Evolutionary conservation across 2,113 vertebrate species (phyloP).

Genomic region (Crypturellus undulatus): DNA sequence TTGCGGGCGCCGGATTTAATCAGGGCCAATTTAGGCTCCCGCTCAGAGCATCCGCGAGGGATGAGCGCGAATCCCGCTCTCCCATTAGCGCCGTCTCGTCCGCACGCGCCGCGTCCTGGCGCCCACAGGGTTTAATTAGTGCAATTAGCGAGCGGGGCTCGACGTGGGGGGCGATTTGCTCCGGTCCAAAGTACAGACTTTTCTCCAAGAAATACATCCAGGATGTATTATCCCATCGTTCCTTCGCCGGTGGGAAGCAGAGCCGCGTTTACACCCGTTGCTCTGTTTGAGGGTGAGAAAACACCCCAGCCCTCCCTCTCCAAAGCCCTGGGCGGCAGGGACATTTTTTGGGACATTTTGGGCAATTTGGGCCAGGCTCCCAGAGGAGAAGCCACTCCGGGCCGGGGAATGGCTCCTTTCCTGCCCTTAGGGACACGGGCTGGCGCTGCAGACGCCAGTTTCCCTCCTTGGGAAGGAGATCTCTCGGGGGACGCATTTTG

Average conservation of each 20-base stretch:
- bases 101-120: no score
- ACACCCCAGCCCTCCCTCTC: not conserved
- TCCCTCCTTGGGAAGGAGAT: not conserved
- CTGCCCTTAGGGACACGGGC: no score
- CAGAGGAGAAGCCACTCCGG: no score
- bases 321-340: not conserved
- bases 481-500: not conserved
- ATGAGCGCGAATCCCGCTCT: slow-evolving; percentile 5
- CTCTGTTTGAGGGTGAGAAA: not conserved
- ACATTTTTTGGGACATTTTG: no score
- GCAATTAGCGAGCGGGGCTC: not conserved
- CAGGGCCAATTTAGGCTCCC: slow-evolving; percentile 23
- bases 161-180: not conserved
- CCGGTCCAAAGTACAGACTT: not conserved
- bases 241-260: not conserved
- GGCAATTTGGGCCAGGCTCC: no score
- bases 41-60: slow-evolving; percentile 29
- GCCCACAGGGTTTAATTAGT: not conserved
- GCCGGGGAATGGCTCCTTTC: no score
- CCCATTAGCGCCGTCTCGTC: no score
- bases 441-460: not conserved
- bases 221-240: not conserved
- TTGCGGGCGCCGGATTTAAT: slow-evolving; percentile 30
- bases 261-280: not conserved
- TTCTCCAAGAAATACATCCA: no score